These are phyloP conservation scores for Hymenopus coronatus DNA, from an alignment of 2,888 invertebrate species.

Conservation along the genomic window DNA sequence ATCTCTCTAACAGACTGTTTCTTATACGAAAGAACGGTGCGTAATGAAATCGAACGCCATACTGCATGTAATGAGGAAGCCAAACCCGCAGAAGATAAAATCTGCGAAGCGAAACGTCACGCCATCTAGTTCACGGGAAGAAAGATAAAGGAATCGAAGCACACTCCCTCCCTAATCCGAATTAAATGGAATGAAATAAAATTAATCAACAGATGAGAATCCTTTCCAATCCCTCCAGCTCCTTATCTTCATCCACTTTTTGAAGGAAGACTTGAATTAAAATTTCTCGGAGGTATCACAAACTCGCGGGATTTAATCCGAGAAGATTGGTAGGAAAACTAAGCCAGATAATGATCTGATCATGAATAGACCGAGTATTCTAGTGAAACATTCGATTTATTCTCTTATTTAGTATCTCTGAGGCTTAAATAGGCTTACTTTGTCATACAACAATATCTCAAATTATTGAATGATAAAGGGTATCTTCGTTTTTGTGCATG, in stretches of 20 bases:
- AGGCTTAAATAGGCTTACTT: too few relatives aligned
- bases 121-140: not conserved
- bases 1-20: too few relatives aligned
- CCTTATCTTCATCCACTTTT: not conserved
- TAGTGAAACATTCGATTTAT: too few relatives aligned
- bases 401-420: too few relatives aligned
- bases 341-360: not conserved
- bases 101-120: not conserved
- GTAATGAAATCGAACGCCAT: not conserved
- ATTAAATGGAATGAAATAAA: constrained; percentile 16
- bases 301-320: not conserved
- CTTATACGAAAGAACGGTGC: too few relatives aligned
- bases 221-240: not conserved
- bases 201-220: constrained; percentile 3
- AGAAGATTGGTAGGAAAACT: not conserved
- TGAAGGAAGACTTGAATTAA: not conserved
- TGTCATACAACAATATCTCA: too few relatives aligned
- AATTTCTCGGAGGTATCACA: not conserved
- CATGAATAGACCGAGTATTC: too few relatives aligned
- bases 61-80: not conserved
- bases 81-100: not conserved
- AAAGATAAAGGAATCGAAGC: not conserved
- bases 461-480: too few relatives aligned
- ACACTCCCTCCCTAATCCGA: constrained; percentile 5
- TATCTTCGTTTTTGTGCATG: too few relatives aligned